Conservation (phyloP, 2,113 vertebrate genomes). For the Hucho hucho region DNA sequence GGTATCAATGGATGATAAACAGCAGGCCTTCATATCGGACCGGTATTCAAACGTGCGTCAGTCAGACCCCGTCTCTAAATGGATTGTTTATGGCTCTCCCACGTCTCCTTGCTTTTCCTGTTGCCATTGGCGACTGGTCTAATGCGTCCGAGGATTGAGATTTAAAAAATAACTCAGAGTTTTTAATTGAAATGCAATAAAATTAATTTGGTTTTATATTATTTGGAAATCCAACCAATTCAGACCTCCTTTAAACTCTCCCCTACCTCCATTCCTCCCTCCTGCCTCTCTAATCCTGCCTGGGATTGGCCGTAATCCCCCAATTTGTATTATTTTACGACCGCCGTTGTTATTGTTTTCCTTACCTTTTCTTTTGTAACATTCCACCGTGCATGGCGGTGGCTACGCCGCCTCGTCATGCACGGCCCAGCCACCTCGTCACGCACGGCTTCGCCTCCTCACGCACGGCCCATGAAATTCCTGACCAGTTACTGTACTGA, state of each 20-base stretch:
- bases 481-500: not conserved
- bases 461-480: not conserved
- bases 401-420: too few relatives aligned
- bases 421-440: too few relatives aligned
- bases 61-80: slow-evolving; percentile 37
- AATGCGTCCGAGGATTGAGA: not conserved
- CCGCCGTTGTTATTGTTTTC: too few relatives aligned
- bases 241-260: not conserved
- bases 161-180: too few relatives aligned
- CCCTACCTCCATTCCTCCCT: not conserved
- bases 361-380: not conserved
- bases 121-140: not conserved
- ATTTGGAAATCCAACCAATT: too few relatives aligned
- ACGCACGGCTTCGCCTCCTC: too few relatives aligned
- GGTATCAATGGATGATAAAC: slow-evolving; percentile 66
- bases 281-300: not conserved
- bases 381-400: too few relatives aligned
- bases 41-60: slow-evolving; percentile 59
- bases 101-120: not conserved
- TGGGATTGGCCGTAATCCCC: too few relatives aligned
- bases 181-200: too few relatives aligned
- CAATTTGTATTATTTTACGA: not conserved
- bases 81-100: slow-evolving; percentile 44
- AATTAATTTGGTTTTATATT: too few relatives aligned
- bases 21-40: slow-evolving; percentile 50